Percentiles rank a stretch among this genome's conserved stretches.
Evolutionary conservation across 2,797 vertebrate genomes (phyloP).

Genomic region (Acomys russatus): DNA sequence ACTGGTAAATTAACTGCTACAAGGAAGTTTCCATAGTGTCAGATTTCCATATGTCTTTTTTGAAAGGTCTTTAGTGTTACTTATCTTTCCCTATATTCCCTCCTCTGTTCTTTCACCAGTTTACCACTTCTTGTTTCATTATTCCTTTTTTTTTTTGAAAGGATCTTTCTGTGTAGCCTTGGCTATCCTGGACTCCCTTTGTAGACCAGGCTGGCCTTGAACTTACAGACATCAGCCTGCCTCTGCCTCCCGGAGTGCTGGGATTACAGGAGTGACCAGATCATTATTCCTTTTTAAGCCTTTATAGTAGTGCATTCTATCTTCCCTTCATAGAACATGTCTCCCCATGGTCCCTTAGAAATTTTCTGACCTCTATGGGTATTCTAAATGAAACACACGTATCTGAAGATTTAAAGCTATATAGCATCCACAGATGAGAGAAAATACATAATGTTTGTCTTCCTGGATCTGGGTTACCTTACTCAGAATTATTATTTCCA

Average conservation of each 20-base stretch:
- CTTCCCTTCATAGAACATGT: not conserved
- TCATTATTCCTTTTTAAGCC: not conserved
- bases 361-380: not conserved
- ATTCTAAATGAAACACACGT: not conserved
- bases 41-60: not conserved
- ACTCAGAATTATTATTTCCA: not conserved
- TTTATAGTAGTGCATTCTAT: not conserved
- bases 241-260: no score
- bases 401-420: not conserved
- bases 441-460: not conserved
- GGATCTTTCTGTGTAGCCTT: no score
- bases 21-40: not conserved
- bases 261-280: no score
- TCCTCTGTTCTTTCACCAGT: not conserved
- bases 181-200: no score
- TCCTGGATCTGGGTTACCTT: not conserved
- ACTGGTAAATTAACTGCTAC: no score
- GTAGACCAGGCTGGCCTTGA: no score
- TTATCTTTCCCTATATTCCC: not conserved
- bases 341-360: not conserved
- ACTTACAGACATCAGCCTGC: no score
- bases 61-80: not conserved
- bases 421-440: not conserved
- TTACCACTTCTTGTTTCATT: not conserved
- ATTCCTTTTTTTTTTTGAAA: not conserved